Percentiles rank a stretch among this genome's conserved stretches.
These are phyloP conservation scores for Cardiocondyla obscurior DNA, from an alignment of 1,140 invertebrate species.

Conservation along the genomic window DNA sequence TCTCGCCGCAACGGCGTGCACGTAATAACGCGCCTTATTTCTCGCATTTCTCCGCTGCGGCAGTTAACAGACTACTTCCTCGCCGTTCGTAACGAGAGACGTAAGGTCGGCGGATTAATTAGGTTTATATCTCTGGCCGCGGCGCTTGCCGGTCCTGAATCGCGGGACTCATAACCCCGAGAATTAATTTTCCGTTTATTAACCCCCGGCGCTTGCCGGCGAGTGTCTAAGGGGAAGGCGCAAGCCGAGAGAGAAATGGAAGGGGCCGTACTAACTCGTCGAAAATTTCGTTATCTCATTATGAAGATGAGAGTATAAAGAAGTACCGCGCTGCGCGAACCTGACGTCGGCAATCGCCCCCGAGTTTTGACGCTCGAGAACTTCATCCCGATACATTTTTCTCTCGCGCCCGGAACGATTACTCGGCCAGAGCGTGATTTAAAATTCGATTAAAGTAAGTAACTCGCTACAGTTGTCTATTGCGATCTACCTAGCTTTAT, in stretches of 20 bases:
- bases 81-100: conserved; percentile 38
- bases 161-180: conserved; percentile 34
- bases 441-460: conserved; percentile 51
- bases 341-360: background rate
- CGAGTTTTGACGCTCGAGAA: background rate
- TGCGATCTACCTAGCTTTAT: conserved; percentile 30
- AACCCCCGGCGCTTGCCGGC: conserved; percentile 22
- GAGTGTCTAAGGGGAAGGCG: background rate
- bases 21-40: conserved; percentile 49
- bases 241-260: background rate
- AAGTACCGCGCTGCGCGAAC: background rate
- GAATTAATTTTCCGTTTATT: conserved; percentile 56
- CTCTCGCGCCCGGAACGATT: background rate
- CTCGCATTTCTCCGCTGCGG: background rate
- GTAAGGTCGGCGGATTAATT: conserved; percentile 48
- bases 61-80: conserved; percentile 19
- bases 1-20: conserved; percentile 36
- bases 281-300: conserved; percentile 35
- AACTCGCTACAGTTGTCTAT: conserved; percentile 23
- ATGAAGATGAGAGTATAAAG: background rate
- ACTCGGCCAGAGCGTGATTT: conserved; percentile 1
- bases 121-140: conserved; percentile 53
- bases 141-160: conserved; percentile 16
- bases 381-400: background rate
- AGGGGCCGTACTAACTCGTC: background rate